Evolutionary conservation across 1,140 invertebrate species (phyloP), one percentile per base, ranked within the genome.

Genomic region (Palaemon carinicauda): DNA sequence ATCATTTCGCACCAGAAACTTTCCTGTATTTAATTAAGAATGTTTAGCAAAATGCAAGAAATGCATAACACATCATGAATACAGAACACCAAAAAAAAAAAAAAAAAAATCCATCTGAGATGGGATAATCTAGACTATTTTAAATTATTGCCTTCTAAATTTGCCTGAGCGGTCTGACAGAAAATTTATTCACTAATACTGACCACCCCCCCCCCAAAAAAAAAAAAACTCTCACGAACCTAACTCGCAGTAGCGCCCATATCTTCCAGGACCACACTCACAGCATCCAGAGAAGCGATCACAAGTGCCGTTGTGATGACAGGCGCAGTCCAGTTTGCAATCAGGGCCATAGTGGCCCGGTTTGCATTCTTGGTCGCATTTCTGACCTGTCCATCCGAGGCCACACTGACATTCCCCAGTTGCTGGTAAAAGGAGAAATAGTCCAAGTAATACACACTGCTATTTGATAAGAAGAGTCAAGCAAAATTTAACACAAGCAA

Each of bases 361-460:
- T 5, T 95, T 93, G 91, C 97, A 98, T 52, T 95, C 95, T 5
- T 96, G 92, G 31, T 92, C 92, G 90, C 97, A 98, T 52, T 94
- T 93, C 50, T 93, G 92, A 15, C 96, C 96, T 90, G 94, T 94
- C 96, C 96, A 98, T 9, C 98, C 98, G 19, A 96, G 92, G 88
- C 95, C 94, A 91, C 98, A 99, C 14, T 94, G 92, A 91, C 98
- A 99, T 65, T 94, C 93, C 0, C 98, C 98, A 50, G 95, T 95
- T 94, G 94, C 95, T 7, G 97, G 95, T 92, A 97, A 95, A 91
- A 97, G 98, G 84, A 94, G n/a, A 95, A 86, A 51, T 90, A 90
- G 54, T 24, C 14, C 33, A 50, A 1, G 12, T 41, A 74, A 56
- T 10, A 27, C 69, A 33, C 17, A 80, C 24, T 65, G 15, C 17